Evolutionary conservation across 2,888 invertebrate species (phyloP).

Genomic region (Apotomis turbidana): DNA sequence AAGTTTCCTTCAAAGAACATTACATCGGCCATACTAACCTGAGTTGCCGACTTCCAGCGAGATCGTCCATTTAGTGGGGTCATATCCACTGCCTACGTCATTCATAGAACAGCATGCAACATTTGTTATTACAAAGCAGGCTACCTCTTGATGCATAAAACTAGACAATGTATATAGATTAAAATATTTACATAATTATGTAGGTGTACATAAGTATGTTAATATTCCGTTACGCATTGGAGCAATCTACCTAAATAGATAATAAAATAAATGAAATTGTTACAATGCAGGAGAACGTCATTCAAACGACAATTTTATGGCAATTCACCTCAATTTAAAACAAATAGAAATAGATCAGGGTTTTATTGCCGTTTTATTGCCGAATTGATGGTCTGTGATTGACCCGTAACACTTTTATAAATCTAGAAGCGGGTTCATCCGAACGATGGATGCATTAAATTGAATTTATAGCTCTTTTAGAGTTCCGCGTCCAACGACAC

Average conservation of each 20-base stretch:
- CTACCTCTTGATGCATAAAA: no score
- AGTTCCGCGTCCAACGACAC: neutral
- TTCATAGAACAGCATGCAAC: no score
- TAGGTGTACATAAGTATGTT: no score
- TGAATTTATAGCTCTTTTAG: conserved; percentile 30
- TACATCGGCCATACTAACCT: no score
- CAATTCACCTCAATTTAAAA: conserved; percentile 40
- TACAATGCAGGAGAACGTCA: conserved; percentile 9
- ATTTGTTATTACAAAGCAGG: no score
- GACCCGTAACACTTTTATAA: conserved; percentile 35
- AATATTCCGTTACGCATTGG: no score
- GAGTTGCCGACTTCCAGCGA: no score
- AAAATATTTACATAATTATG: no score
- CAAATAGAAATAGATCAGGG: conserved; percentile 32
- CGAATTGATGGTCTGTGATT: conserved; percentile 38
- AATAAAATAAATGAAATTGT: conserved; percentile 23
- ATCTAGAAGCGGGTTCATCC: conserved; percentile 37
- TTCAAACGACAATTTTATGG: conserved; percentile 26
- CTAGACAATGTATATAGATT: no score
- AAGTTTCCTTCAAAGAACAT: no score
- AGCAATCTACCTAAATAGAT: neutral
- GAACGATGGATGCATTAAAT: conserved; percentile 30
- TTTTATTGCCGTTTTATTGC: conserved; percentile 39
- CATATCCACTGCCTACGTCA: no score
- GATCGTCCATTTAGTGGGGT: no score